Conservation (phyloP, 2,888 invertebrate genomes). For the Myopa testacea region DNA sequence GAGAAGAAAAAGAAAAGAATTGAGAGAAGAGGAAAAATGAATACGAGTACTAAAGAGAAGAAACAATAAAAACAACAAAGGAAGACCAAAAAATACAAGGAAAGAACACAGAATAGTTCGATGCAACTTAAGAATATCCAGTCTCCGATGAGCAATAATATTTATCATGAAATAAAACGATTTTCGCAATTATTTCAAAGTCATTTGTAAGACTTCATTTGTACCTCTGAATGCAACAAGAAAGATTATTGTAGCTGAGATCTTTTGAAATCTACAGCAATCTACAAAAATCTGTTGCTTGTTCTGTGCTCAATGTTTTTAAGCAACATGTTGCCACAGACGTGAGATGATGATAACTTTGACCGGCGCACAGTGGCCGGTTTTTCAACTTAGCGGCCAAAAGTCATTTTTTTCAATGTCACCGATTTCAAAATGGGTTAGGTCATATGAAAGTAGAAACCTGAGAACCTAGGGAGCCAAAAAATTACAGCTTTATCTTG, state of each 20-base stretch:
- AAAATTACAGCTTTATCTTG: too few species aligned
- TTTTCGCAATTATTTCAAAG: conserved; percentile 42
- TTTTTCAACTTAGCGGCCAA: too few species aligned
- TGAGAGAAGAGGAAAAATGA: not conserved
- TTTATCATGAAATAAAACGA: conserved; percentile 38
- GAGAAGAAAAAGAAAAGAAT: conserved; percentile 9
- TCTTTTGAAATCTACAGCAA: not conserved
- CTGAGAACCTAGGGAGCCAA: too few species aligned
- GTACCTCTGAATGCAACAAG: not conserved
- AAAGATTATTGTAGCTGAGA: not conserved
- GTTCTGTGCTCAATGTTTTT: not conserved
- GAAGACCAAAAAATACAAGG: not conserved
- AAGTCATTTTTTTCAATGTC: too few species aligned
- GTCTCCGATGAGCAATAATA: conserved; percentile 30
- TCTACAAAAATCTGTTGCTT: not conserved
- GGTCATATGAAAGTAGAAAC: too few species aligned
- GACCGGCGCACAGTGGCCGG: too few species aligned
- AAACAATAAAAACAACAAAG: not conserved
- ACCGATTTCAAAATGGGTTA: too few species aligned
- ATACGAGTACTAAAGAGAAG: too few species aligned
- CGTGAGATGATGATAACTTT: not conserved
- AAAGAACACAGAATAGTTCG: not conserved
- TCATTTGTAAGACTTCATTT: conserved; percentile 45
- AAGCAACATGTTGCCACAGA: conserved; percentile 21
- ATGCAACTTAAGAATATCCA: not conserved